Base-by-base conservation (phyloP, 2,797 vertebrate species). In the Poeciliopsis infans region DNA sequence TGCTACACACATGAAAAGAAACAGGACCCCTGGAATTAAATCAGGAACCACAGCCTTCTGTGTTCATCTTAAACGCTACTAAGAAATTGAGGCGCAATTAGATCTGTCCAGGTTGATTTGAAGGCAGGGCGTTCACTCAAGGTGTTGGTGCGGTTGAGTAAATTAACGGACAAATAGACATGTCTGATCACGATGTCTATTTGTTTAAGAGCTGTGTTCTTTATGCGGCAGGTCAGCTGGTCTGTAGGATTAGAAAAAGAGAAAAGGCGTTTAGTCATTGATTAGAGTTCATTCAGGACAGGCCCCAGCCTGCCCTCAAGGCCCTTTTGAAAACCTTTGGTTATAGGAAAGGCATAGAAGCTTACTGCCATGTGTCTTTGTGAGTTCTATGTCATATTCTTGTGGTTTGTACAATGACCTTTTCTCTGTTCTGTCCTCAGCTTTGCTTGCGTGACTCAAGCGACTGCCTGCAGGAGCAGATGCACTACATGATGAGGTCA, bases 401-500 rank as follows among this genome's bases (percentile, higher is more conserved):
- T 64, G 13, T 16, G 36, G 15, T 1, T 11, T 28, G 43, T 47
- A 11, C 28, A 33, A 76, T 76, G 81, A 88, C 73, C 79, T 4
- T 76, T 86, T 89, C 45, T 77, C 59, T 83, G 47, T 80, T 87
- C 79, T 90, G 55, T 77, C 79, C 78, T 80, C 91, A 98, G 97
- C 91, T 95, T 85, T 97, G 96, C 88, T 88, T 96, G 81, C 94
- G 92, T 76, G 96, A 96, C 79, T 94, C 96, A 0, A 90, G 96
- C 0, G 95, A 93, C 69, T 94, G 95, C 78, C 79, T 94, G 15
- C 90, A 92, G 77, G 93, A 89, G 73, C 97, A 97, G 89, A 96
- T 97, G 96, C 96, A 92, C 74, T 93, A 96, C 80, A 96, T 97
- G 94, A 95, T 97, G 94, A 95, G 94, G 71, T 95, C 96, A 0